Evolutionary conservation across 1,140 invertebrate genomes (phyloP), one percentile per base, ranked within the genome.

Genomic region (Drosophila pseudoananassae): DNA sequence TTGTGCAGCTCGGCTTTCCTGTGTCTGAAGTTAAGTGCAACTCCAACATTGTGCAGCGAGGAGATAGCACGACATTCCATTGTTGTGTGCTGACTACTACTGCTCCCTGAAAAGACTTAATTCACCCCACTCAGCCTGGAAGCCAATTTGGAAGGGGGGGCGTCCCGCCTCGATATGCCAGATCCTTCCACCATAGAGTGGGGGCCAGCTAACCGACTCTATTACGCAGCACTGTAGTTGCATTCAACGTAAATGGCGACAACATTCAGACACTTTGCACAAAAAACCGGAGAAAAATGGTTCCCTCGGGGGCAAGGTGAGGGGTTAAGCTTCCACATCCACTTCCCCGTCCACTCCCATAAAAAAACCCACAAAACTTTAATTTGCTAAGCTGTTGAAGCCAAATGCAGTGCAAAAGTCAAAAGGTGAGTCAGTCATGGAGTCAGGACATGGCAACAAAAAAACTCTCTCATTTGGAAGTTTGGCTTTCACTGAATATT

Each of bases 1-100:
- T 82, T 81, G 78, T 81, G 78, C 45, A 70, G 69, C 52, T 59
- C 63, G 57, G 74, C 64, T 75, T 88, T 78, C 74, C 82, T 87
- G 83, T 83, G 78, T 83, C 83, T 88, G 79, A 88, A 88, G 84
- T 88, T 88, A 88, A 88, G 83, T 88, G 82, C 82, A 89, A 88
- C 83, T 88, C 84, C 79, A 88, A 88, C 83, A 84, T 88, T 83
- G 83, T 76, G 78, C 78, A 83, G 47, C 78, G 53, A 45, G 65
- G 60, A 82, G 70, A 83, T 88, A 78, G 71, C 83, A 79, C 40
- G 60, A 70, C 78, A 83, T 88, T 88, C 68, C 83, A 89, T 88
- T 88, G 83, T 88, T 88, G 71, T 61, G 59, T 51, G 52, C 74
- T 81, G 81, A 80, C 81, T 85, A 50, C 73, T 85, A 80, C 81